Evolutionary conservation across 1,140 invertebrate species (phyloP).

Genomic region (Heliconius hermathena): DNA sequence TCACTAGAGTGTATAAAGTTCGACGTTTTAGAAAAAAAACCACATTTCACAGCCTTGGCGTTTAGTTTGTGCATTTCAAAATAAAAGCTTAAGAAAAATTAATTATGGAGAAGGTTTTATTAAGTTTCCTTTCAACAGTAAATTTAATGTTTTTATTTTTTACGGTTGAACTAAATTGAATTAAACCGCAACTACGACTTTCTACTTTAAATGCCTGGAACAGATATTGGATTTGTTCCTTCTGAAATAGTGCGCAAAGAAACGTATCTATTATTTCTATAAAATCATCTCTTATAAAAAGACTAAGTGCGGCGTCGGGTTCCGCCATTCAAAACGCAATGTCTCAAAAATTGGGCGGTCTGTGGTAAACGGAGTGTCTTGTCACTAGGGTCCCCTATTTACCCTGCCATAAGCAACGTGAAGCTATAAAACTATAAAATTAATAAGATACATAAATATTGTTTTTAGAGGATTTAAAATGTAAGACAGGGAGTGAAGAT

Average conservation of each 20-base stretch:
- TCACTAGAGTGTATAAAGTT: not conserved
- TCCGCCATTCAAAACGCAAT: too few relatives aligned
- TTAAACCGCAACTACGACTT: not conserved
- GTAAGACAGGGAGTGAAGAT: too few relatives aligned
- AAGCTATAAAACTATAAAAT: too few relatives aligned
- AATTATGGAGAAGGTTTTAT: not conserved
- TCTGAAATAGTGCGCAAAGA: not conserved
- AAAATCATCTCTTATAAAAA: too few relatives aligned
- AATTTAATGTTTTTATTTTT: not conserved
- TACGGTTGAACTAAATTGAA: not conserved
- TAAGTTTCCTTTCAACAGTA: not conserved
- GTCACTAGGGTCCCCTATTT: too few relatives aligned
- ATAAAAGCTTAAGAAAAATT: slow-evolving; percentile 7
- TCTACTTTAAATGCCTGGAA: not conserved
- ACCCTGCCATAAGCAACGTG: too few relatives aligned
- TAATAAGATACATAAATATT: too few relatives aligned
- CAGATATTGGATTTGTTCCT: not conserved
- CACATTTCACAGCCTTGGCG: not conserved
- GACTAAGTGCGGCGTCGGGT: too few relatives aligned
- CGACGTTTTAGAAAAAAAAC: slow-evolving; percentile 2
- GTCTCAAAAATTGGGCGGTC: too few relatives aligned
- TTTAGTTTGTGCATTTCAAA: not conserved
- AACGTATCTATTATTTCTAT: too few relatives aligned
- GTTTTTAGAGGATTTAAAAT: too few relatives aligned
- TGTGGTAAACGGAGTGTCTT: too few relatives aligned